Evolutionary conservation across 1,140 invertebrate species (phyloP), one percentile per base, ranked within the genome.

Genomic region (Euwallacea fornicatus): DNA sequence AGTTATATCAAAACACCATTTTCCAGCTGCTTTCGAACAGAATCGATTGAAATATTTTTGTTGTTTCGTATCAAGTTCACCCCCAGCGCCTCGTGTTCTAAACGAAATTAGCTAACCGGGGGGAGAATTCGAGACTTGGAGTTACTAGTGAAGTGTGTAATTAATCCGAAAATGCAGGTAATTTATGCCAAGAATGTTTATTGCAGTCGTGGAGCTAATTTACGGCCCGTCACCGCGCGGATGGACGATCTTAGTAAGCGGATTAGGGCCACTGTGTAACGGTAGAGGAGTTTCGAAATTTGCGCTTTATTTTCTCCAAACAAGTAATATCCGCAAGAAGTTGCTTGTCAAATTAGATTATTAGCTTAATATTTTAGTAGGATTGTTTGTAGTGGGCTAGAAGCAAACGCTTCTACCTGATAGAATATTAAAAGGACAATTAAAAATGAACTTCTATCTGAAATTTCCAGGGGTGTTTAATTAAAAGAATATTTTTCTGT

Each of bases 141-240:
- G 71, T 71, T 73, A 72, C 74, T 72, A 72, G 74, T 75, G 74
- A 80, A 81, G 79, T 81, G 80, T 81, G 79, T 80, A 82, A 82
- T 82, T 82, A 82, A 82, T 82, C 80, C 77, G 76, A 82, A 82
- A 82, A 82, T 80, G 80, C 80, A 80, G 80, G 79, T 82, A 81
- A 82, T 82, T 82, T 82, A 81, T 82, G 80, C 78, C 72, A 75
- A 78, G 80, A 81, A 81, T 81, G 80, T 82, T 82, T 80, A 80
- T 82, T 81, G 78, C 78, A 79, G 74, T 77, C 74, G 75, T 75
- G 73, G 72, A 81, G 78, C 78, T 82, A 82, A 82, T 82, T 82
- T 82, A 82, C 79, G 78, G 74, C 74, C 75, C 78, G 80, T 81
- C 80, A 80, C 77, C 77, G 69, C 76, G 75, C 73, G 73, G 75